phyloP scores from a whole-genome alignment of 1,140 invertebrate species.

The Neelides sp. region DNA sequence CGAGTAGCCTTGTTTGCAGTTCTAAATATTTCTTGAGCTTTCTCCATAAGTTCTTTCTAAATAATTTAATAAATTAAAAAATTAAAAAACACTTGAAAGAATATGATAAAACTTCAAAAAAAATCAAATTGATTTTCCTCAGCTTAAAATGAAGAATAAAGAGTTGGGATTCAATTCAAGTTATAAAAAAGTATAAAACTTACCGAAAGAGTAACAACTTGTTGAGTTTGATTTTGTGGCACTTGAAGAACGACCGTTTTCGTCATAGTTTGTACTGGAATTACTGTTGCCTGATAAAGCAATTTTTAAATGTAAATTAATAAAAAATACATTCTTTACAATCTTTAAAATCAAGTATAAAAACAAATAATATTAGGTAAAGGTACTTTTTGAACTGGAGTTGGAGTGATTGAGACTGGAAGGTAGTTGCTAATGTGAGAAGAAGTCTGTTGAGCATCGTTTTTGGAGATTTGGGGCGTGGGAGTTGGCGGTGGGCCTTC shows the following conservation, averaged over 20 bases:
- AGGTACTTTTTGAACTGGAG: too few relatives aligned
- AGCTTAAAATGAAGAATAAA: too few relatives aligned
- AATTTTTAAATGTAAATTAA: too few relatives aligned
- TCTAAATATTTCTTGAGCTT: conserved; percentile 94
- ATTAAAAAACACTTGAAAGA: conserved; percentile 10
- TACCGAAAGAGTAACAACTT: conserved; percentile 30
- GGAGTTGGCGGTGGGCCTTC: conserved; percentile 21
- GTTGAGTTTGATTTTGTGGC: conserved; percentile 24
- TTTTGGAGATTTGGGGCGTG: conserved; percentile 16
- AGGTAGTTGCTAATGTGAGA: neutral
- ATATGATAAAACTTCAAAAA: neutral
- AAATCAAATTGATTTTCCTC: neutral
- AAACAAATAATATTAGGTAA: too few relatives aligned
- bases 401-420: neutral
- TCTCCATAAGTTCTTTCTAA: conserved; percentile 88
- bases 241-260: conserved; percentile 31
- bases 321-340: neutral
- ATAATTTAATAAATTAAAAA: conserved; percentile 34
- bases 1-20: conserved; percentile 89
- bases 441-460: conserved; percentile 5
- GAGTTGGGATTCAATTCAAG: too few relatives aligned
- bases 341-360: neutral
- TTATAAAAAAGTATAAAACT: conserved; percentile 1
- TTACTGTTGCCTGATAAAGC: neutral
- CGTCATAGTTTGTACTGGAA: conserved; percentile 18